Evolutionary conservation across 2,888 invertebrate genomes (phyloP).

Genomic region (Chorisops tibialis): DNA sequence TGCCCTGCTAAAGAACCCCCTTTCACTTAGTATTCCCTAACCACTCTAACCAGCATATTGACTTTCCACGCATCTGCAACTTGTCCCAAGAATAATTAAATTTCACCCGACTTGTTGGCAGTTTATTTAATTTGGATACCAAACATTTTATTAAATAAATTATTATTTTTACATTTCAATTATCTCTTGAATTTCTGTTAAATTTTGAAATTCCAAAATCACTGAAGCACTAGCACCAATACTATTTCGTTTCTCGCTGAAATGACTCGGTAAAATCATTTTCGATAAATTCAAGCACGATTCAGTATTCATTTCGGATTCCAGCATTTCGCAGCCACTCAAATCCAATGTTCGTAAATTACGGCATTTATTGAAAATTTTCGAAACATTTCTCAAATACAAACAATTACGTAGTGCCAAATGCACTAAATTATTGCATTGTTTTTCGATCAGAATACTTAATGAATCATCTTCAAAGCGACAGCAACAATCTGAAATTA

Average conservation of each 20-base stretch:
- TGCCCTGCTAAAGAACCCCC: too few relatives aligned
- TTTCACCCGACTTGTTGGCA: too few relatives aligned
- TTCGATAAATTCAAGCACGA: slow-evolving; percentile 2
- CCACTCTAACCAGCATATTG: too few relatives aligned
- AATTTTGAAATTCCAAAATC: neutral
- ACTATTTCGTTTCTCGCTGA: neutral
- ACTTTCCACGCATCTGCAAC: too few relatives aligned
- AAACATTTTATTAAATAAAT: too few relatives aligned
- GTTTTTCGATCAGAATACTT: neutral
- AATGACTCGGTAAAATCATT: slow-evolving; percentile 4
- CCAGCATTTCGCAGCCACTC: slow-evolving; percentile 14
- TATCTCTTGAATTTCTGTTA: neutral
- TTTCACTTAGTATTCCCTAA: too few relatives aligned
- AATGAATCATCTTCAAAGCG: slow-evolving; percentile 2
- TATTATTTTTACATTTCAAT: neutral
- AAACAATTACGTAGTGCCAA: slow-evolving; percentile 17
- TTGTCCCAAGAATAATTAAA: too few relatives aligned
- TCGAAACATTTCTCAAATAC: slow-evolving; percentile 1
- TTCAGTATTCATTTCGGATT: slow-evolving; percentile 1
- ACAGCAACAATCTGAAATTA: slow-evolving; percentile 15
- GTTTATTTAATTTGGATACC: too few relatives aligned
- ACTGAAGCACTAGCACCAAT: neutral
- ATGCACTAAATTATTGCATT: slow-evolving; percentile 5
- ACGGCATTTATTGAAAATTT: slow-evolving; percentile 13
- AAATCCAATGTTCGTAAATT: slow-evolving; percentile 9